Conservation (phyloP, 2,113 vertebrate genomes). For the Microcebus ravelobensis region DNA sequence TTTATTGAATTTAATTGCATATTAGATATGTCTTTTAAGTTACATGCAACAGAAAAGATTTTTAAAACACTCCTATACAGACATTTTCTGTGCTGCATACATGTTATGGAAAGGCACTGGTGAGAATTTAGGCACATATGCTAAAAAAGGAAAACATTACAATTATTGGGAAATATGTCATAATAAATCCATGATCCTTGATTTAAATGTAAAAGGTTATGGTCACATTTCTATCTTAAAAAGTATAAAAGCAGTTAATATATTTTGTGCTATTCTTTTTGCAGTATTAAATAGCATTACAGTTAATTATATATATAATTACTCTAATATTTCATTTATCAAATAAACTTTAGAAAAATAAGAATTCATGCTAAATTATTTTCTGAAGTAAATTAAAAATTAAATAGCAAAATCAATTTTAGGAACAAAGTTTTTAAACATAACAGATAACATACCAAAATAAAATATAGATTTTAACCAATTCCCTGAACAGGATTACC, state of each 20-base stretch:
- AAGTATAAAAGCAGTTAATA: slow-evolving; percentile 42
- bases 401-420: slow-evolving; percentile 24
- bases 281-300: neutral
- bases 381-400: slow-evolving; percentile 36
- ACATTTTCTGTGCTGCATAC: slow-evolving; percentile 52
- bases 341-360: slow-evolving; percentile 59
- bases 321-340: slow-evolving; percentile 14
- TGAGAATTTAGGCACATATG: slow-evolving; percentile 25
- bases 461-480: too few species aligned
- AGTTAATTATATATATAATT: neutral
- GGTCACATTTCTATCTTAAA: slow-evolving; percentile 45
- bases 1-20: slow-evolving; percentile 72
- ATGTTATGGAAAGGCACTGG: slow-evolving; percentile 11
- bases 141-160: slow-evolving; percentile 42
- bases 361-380: slow-evolving; percentile 23
- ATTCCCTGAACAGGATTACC: neutral
- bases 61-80: neutral
- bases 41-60: slow-evolving; percentile 38
- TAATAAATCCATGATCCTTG: slow-evolving; percentile 26
- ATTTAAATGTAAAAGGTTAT: slow-evolving; percentile 47
- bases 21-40: neutral
- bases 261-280: neutral
- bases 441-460: neutral
- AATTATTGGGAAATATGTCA: slow-evolving; percentile 10
- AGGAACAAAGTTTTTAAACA: slow-evolving; percentile 1